phyloP scores from a whole-genome alignment of 2,113 vertebrate species.

The Pygoscelis antarcticus region DNA sequence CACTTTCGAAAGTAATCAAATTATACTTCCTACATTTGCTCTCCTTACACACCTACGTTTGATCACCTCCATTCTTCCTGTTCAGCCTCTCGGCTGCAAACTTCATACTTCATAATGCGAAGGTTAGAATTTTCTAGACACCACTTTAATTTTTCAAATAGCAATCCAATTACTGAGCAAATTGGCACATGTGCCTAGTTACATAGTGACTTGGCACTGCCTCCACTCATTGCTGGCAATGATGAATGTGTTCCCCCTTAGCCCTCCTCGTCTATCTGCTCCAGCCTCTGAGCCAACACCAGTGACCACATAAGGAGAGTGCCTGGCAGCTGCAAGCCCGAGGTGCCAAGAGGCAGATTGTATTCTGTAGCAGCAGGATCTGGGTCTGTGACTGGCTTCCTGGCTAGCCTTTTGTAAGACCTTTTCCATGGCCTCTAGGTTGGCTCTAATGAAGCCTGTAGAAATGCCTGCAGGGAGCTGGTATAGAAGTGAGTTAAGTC shows the following conservation, averaged over 20 bases:
- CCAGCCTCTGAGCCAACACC: slow-evolving; percentile 56
- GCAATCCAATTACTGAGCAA: slow-evolving; percentile 74
- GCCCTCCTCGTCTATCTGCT: slow-evolving; percentile 56
- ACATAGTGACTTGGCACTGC: slow-evolving; percentile 74
- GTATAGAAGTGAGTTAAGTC: slow-evolving; percentile 48
- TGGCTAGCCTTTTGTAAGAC: slow-evolving; percentile 54
- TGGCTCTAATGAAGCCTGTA: slow-evolving; percentile 54
- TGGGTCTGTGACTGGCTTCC: slow-evolving; percentile 53
- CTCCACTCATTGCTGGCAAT: slow-evolving; percentile 49
- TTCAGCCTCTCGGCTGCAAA: neutral
- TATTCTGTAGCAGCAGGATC: slow-evolving; percentile 28
- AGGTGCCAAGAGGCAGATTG: slow-evolving; percentile 70
- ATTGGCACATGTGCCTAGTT: slow-evolving; percentile 73
- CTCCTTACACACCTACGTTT: neutral
- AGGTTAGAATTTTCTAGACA: slow-evolving; percentile 56
- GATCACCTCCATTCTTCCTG: neutral
- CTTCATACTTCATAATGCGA: neutral
- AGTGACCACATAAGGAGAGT: slow-evolving; percentile 67
- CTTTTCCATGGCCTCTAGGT: slow-evolving; percentile 59
- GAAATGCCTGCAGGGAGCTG: slow-evolving; percentile 63
- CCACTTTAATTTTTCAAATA: slow-evolving; percentile 74
- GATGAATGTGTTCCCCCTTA: slow-evolving; percentile 67
- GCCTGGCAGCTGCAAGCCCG: slow-evolving; percentile 70
- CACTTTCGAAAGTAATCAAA: neutral
- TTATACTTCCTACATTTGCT: neutral